phyloP scores from a whole-genome alignment of 2,888 invertebrate species.

The Drosophila conformis region DNA sequence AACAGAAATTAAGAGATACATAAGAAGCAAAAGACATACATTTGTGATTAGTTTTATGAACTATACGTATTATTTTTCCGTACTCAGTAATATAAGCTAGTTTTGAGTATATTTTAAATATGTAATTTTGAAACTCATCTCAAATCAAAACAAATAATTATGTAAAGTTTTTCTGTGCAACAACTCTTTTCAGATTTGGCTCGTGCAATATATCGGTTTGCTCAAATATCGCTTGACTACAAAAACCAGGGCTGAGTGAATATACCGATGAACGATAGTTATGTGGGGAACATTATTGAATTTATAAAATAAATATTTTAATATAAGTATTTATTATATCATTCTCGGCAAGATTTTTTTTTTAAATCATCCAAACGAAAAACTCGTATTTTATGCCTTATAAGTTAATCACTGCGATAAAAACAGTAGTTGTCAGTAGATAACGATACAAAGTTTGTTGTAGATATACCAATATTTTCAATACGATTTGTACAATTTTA shows the following conservation, averaged over 20 bases:
- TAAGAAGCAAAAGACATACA: neutral
- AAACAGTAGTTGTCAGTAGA: too few relatives aligned
- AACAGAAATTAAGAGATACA: neutral
- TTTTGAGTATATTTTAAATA: neutral
- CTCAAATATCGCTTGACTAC: neutral
- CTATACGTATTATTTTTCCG: neutral
- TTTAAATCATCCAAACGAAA: neutral
- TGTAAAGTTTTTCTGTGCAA: neutral
- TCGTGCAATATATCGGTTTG: neutral
- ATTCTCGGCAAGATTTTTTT: neutral
- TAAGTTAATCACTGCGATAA: too few relatives aligned
- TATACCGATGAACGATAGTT: neutral
- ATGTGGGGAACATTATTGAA: neutral
- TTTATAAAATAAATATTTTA: neutral
- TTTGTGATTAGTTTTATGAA: neutral
- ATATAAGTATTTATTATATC: neutral
- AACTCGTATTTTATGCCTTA: neutral
- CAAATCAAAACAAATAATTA: neutral
- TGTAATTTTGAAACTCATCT: neutral
- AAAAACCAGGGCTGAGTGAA: neutral
- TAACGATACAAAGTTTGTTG: too few relatives aligned
- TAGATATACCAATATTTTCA: neutral
- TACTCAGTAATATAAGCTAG: neutral
- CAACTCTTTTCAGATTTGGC: neutral
- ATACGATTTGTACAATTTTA: neutral